Conservation (phyloP, 2,888 invertebrate genomes). For the Aricia artaxerxes region DNA sequence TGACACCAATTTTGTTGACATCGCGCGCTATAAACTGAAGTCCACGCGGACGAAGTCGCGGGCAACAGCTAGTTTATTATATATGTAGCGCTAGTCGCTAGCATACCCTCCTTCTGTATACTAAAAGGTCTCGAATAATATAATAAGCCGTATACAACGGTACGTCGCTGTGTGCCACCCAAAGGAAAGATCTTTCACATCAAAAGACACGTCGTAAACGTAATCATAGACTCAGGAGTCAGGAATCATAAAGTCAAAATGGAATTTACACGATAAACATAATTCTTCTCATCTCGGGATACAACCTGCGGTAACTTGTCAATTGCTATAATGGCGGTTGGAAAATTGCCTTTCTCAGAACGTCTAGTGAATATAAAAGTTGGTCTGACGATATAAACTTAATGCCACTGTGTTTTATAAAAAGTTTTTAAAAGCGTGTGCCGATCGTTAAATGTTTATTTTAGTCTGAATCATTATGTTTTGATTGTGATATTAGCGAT, state of each 20-base stretch:
- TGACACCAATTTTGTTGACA: no score
- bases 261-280: neutral
- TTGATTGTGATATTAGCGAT: neutral
- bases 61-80: no score
- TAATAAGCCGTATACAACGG: neutral
- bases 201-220: constrained; percentile 6
- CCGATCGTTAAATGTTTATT: neutral
- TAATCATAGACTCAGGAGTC: neutral
- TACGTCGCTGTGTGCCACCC: neutral
- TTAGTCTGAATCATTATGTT: neutral
- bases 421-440: neutral
- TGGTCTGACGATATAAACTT: neutral
- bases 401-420: neutral
- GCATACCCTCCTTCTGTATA: neutral
- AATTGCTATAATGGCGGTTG: constrained; percentile 19
- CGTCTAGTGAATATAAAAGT: constrained; percentile 12
- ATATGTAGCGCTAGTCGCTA: no score
- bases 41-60: no score
- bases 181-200: neutral
- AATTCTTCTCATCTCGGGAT: constrained; percentile 15
- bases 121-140: neutral
- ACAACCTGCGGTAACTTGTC: constrained; percentile 27
- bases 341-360: constrained; percentile 16
- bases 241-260: constrained; percentile 17
- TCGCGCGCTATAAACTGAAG: no score